Base-by-base conservation (phyloP, 2,888 invertebrate genomes). In the Seladonia tumulorum region DNA sequence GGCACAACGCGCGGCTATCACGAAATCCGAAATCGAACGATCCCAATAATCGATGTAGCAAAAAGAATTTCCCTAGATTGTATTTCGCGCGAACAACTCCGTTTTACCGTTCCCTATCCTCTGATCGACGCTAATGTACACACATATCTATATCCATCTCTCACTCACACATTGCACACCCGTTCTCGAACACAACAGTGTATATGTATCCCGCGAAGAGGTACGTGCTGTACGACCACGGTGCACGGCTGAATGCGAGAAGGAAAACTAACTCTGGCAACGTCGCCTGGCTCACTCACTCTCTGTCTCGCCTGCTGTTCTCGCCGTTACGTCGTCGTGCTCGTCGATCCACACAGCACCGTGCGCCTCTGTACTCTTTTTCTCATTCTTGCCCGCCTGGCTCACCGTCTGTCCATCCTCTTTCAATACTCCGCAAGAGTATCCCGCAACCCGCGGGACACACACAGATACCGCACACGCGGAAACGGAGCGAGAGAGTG, bases 281-380 rank as follows among this genome's bases (percentile, higher is more conserved):
- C 93, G 93, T 93, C 92, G 93, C 93, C 89, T 89, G 81, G 88
- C 88, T 91, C 90, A 83, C 91, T 90, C 90, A 86, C 92, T 91
- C 87, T 87, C 86, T 91, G 88, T 90, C 83, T 89, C 85, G 82
- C 81, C 85, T 81, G 87, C 90, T 87, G 89, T 89, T 88, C 89
- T 87, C 89, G 81, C 85, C 86, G 88, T 86, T 84, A 72, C 87
- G 87, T 86, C 85, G 88, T 81, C 57, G 73, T 77, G 39, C 74
- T 75, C 81, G 86, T 86, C 86, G 86, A 79, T 76, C 79, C 75
- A 49, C 75, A 66, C 86, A 86, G 86, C 85, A n/a, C 77, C 66
- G 70, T 71, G 80, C 29, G 66, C 70, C 71, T 4, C 35, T 57
- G 42, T 49, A 18, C 78, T 78, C 77, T 68, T 82, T 85, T 78